Base-by-base conservation (phyloP, 2,113 vertebrate genomes). In the Ceuthmochares aereus region DNA sequence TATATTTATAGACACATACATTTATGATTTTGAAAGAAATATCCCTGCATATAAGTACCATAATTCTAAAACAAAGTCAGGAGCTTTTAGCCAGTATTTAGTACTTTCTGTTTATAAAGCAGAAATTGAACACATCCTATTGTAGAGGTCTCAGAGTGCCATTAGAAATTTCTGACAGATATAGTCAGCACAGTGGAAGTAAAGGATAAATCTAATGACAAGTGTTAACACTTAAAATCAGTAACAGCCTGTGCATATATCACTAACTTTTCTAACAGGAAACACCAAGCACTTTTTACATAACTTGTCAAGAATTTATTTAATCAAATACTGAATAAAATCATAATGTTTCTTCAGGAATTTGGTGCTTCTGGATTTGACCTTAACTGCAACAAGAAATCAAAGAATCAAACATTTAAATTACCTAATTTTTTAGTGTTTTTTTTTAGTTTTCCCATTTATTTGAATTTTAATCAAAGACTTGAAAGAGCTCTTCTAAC, bases 1-100 rank as follows among this genome's bases (percentile, higher is more conserved):
- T 16, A 27, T 8, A 10, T 8, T 14, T 8, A 68, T 4, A 30
- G 3, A 34, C 2, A 36, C 3, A 9, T 17, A 34, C 4, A 34
- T 58, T 34, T 37, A 29, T 40, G 5, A 11, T 86, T 52, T 5
- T 3, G 76, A 93, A 76, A 84, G 0, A 49, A 58, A 55, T 54
- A 59, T 1, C 42, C 19, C 56, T 55, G 5, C 17, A 37, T 43
- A 15, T 7, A 42, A 6, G 14, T 54, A 82, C 78, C 25, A 67
- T 42, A 36, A 13, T 70, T 60, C 14, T 22, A 52, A 73, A 92
- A 70, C 9, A 70, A 68, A 30, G 1, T 3, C 6, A 8, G 6
- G 19, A 0, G 0, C n/a, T 77, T 60, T 14, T 5, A 58, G 27
- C 12, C 25, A 74, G 26, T 67, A 55, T 43, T 62, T 62, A 32